Evolutionary conservation across 2,797 vertebrate species (phyloP).

Genomic region (Lacerta agilis): DNA sequence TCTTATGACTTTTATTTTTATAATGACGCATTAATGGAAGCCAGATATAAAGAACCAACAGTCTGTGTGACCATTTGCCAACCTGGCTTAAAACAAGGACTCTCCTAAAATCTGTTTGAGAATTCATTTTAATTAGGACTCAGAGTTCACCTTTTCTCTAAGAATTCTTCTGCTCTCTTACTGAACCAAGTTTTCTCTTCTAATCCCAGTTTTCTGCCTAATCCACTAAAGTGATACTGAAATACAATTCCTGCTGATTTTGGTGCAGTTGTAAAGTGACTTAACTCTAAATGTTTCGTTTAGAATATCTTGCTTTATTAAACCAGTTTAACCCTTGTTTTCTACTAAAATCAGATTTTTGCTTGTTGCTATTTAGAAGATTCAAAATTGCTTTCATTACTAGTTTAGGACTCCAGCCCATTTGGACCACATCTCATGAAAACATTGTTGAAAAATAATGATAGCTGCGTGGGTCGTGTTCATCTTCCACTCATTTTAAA

Average conservation of each 20-base stretch:
- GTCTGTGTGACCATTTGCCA: neutral
- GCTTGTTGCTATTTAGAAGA: neutral
- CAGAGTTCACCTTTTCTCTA: neutral
- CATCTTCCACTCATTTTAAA: neutral
- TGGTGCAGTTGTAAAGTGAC: neutral
- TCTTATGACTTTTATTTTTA: constrained; percentile 39
- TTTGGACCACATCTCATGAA: neutral
- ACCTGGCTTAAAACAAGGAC: neutral
- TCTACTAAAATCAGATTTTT: constrained; percentile 24
- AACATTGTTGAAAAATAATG: neutral
- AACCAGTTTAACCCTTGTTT: constrained; percentile 10
- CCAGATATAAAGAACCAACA: neutral
- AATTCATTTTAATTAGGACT: neutral
- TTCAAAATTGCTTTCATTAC: neutral
- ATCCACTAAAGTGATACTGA: neutral
- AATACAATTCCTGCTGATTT: neutral
- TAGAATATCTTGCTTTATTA: neutral
- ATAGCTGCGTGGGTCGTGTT: neutral
- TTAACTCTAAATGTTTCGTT: neutral
- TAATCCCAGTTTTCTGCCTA: no score
- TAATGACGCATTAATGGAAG: neutral
- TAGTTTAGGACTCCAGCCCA: neutral
- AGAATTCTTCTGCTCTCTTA: neutral
- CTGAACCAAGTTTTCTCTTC: neutral
- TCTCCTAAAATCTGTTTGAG: neutral